Base-by-base conservation (phyloP, 2,888 invertebrate genomes). In the Alitta virens region DNA sequence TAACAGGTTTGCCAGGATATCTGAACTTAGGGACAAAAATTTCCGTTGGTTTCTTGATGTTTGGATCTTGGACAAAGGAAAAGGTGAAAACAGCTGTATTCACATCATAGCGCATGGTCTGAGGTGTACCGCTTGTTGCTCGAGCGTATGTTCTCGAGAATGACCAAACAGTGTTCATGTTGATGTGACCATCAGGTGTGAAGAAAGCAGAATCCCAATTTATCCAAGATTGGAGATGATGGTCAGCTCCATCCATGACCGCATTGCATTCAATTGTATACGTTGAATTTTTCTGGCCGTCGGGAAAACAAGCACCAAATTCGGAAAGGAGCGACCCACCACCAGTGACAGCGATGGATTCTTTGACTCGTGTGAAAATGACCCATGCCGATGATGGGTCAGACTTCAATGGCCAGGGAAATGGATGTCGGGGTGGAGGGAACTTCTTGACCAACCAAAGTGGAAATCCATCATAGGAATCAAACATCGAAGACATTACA, bases 121-220 rank as follows among this genome's bases (percentile, higher is more conserved):
- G 23, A 0, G 73, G 74, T 2, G 42, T 63, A 7, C 75, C 75
- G 25, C 71, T 69, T 2, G 67, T 61, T 0, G 73, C 74, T 23
- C 65, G 62, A 0, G 73, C 67, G 60, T 76, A 75, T 12, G 67
- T 50, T 14, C 75, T 55, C 7, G 66, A 50, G 52, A 72, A 69
- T 14, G 63, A 49, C 40, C 53, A 46, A 12, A 65, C 63, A 16
- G 54, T 33, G 3, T 55, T 56, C 51, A 42, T 42, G 21, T 60
- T 51, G n/a, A 68, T 51, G 7, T 60, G 23, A 18, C 74, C 74
- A 18, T 62, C 52, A 9, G 56, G 21, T 26, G 66, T 46, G 62
- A 71, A 74, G 56, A 76, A 75, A 7, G 25, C 1, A 1, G 72
- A 69, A 57, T 74, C 75, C 76, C 76, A 75, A 64, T 75, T 76